These are phyloP conservation scores for Hipparchia sbordonii DNA, from an alignment of 2,888 invertebrate species.

Conservation along the genomic window DNA sequence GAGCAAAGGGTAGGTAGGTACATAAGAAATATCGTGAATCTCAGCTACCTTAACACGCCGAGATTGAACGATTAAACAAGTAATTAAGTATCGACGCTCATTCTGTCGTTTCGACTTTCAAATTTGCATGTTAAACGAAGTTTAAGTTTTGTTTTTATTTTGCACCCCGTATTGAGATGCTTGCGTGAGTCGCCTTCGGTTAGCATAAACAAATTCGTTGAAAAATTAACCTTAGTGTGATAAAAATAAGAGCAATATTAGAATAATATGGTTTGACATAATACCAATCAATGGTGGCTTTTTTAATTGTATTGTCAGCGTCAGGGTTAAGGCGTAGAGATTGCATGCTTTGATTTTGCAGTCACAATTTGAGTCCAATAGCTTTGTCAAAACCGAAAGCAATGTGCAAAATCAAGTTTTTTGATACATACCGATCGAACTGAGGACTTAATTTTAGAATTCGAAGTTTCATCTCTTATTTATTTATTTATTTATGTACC, in stretches of 20 bases:
- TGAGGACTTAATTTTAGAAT: background rate
- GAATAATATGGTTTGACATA: constrained; percentile 38
- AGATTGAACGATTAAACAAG: constrained; percentile 81
- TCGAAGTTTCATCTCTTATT: background rate
- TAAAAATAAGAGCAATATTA: constrained; percentile 45
- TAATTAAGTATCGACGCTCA: constrained; percentile 82
- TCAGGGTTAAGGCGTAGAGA: constrained; percentile 81
- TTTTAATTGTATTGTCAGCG: constrained; percentile 81
- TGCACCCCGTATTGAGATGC: constrained; percentile 77
- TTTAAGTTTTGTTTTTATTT: constrained; percentile 77
- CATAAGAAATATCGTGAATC: constrained; percentile 48
- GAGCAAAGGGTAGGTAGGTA: background rate
- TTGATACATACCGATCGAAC: background rate
- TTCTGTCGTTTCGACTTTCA: constrained; percentile 80
- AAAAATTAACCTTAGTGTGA: constrained; percentile 44
- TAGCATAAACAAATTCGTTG: constrained; percentile 43
- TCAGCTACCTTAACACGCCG: constrained; percentile 63
- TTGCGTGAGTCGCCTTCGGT: constrained; percentile 64
- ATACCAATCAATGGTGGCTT: constrained; percentile 60
- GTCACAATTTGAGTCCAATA: constrained; percentile 39
- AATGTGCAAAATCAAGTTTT: constrained; percentile 21
- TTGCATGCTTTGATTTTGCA: constrained; percentile 77
- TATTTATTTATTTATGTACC: background rate
- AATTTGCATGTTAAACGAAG: constrained; percentile 84
- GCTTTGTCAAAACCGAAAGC: constrained; percentile 38